Percentiles rank a stretch among this genome's conserved stretches.
Evolutionary conservation across 1,140 invertebrate species (phyloP).

Genomic region (Sweltsa coloradensis): DNA sequence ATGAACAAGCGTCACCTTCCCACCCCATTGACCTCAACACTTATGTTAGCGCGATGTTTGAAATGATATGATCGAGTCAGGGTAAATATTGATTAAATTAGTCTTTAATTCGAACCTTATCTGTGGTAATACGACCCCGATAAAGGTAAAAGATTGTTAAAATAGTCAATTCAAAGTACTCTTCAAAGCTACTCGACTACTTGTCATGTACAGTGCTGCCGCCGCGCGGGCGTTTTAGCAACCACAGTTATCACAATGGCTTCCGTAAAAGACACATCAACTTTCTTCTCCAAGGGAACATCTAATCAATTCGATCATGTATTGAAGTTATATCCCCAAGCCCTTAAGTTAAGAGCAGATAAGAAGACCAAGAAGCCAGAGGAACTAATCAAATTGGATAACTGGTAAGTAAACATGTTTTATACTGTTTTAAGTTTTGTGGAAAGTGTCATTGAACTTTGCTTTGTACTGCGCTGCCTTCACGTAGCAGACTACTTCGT

Average conservation of each 20-base stretch:
- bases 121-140: too few species aligned
- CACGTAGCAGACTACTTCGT: slow-evolving; percentile 22
- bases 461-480: slow-evolving; percentile 23
- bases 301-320: slow-evolving; percentile 77
- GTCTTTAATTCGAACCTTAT: too few species aligned
- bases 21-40: too few species aligned
- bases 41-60: too few species aligned
- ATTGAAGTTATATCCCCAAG: slow-evolving; percentile 77
- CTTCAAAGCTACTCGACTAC: too few species aligned
- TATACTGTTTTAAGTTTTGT: slow-evolving; percentile 12
- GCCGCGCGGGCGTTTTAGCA: slow-evolving; percentile 17
- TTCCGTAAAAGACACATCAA: slow-evolving; percentile 73
- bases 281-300: slow-evolving; percentile 80
- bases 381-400: slow-evolving; percentile 84
- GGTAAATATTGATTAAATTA: too few species aligned
- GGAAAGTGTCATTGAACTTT: slow-evolving; percentile 34
- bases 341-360: slow-evolving; percentile 73
- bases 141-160: too few species aligned
- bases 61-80: too few species aligned
- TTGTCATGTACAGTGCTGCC: slow-evolving; percentile 7
- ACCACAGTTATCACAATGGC: slow-evolving; percentile 56
- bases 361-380: slow-evolving; percentile 80
- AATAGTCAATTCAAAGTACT: too few species aligned
- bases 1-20: too few species aligned
- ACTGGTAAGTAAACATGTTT: slow-evolving; percentile 59